Conservation (phyloP, 1,140 invertebrate genomes). For the Drosophila mojavensis region DNA sequence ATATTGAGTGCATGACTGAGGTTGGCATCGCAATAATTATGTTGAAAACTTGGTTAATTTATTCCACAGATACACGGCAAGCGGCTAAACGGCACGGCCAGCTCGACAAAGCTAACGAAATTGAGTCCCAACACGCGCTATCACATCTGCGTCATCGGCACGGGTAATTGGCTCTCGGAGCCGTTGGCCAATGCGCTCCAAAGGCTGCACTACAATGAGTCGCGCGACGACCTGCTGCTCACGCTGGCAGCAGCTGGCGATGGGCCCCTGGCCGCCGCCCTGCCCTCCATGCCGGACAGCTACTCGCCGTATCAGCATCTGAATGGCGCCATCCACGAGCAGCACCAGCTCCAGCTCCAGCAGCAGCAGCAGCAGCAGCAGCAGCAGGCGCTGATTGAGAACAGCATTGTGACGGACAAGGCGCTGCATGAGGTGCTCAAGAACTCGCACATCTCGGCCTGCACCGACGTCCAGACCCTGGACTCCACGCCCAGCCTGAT, state of each 20-base stretch:
- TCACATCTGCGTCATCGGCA: conserved; percentile 92
- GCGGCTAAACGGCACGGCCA: conserved; percentile 87
- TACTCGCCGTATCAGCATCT: conserved; percentile 65
- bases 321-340: conserved; percentile 15
- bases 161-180: conserved; percentile 88
- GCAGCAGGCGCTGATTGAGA: conserved; percentile 64
- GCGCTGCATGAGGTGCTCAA: conserved; percentile 87
- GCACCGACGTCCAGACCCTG: conserved; percentile 90
- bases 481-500: conserved; percentile 88
- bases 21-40: conserved; percentile 42
- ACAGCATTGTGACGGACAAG: conserved; percentile 83
- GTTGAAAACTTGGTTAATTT: conserved; percentile 60
- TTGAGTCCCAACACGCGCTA: conserved; percentile 91
- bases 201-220: conserved; percentile 84
- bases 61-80: conserved; percentile 88
- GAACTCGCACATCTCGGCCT: conserved; percentile 90
- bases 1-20: conserved; percentile 18
- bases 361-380: conserved; percentile 38
- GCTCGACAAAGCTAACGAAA: conserved; percentile 89
- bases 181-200: conserved; percentile 84
- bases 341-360: conserved; percentile 23
- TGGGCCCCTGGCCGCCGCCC: background rate
- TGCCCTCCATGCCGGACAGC: conserved; percentile 49
- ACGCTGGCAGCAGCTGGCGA: background rate
- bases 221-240: conserved; percentile 54